Percentiles rank a stretch among this genome's conserved stretches.
Conservation (phyloP, 2,797 vertebrate genomes). For the Artibeus lituratus region DNA sequence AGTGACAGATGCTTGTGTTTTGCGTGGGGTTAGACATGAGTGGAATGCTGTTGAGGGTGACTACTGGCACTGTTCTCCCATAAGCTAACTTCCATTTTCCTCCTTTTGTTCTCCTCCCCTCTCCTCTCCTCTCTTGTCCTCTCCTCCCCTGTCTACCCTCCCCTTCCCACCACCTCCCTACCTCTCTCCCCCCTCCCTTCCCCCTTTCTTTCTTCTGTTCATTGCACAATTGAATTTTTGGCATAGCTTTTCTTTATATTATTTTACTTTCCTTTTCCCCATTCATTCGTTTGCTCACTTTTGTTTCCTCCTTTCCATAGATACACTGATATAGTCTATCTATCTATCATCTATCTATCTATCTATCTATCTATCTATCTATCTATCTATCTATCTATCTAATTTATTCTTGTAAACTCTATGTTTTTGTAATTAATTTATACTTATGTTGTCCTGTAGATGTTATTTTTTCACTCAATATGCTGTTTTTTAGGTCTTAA, state of each 20-base stretch:
- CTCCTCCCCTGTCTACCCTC: too few species aligned
- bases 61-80: background rate
- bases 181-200: background rate
- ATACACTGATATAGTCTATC: background rate
- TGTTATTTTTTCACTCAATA: background rate
- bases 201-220: background rate
- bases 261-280: background rate
- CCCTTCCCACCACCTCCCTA: fast-evolving
- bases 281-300: background rate
- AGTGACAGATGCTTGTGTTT: background rate
- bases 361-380: background rate
- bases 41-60: background rate
- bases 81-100: background rate
- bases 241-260: background rate
- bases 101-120: background rate
- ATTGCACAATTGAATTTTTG: background rate
- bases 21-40: background rate
- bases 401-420: background rate
- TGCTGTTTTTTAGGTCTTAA: background rate
- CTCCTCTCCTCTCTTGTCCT: too few species aligned
- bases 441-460: background rate
- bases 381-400: background rate
- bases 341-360: background rate
- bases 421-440: background rate
- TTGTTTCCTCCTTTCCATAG: background rate